These are phyloP conservation scores for Malurus splendens DNA, from an alignment of 2,797 vertebrate species.

Conservation along the genomic window DNA sequence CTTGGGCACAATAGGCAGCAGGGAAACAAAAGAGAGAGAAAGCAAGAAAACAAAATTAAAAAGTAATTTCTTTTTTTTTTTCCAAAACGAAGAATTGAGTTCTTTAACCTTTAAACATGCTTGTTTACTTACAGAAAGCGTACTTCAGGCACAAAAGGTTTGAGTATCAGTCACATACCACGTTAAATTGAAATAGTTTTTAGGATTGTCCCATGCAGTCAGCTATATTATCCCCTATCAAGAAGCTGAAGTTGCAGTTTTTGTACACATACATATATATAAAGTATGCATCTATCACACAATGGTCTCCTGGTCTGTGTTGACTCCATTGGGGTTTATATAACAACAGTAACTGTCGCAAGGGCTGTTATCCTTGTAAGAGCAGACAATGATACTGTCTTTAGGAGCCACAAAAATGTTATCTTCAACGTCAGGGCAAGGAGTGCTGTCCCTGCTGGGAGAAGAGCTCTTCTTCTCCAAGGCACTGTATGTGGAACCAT, in stretches of 20 bases:
- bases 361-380: conserved; percentile 72
- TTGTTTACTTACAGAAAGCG: conserved; percentile 62
- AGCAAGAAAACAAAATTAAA: not conserved
- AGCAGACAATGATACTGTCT: conserved; percentile 75
- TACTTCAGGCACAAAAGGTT: conserved; percentile 67
- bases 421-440: conserved; percentile 64
- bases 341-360: conserved; percentile 79
- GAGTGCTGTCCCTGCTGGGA: conserved; percentile 51
- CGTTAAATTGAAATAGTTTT: conserved; percentile 56
- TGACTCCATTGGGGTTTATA: conserved; percentile 71
- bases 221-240: conserved; percentile 56
- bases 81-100: conserved; percentile 13
- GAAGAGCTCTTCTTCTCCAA: conserved; percentile 66
- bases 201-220: conserved; percentile 67
- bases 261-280: conserved; percentile 27
- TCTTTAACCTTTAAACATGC: conserved; percentile 66
- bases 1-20: not conserved
- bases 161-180: conserved; percentile 64
- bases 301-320: conserved; percentile 75
- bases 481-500: conserved; percentile 63
- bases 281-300: conserved; percentile 63
- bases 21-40: not conserved
- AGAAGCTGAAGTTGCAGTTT: conserved; percentile 12
- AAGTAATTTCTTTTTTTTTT: not conserved
- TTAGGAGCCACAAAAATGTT: conserved; percentile 73